phyloP scores from a whole-genome alignment of 2,888 invertebrate species.

The Lasioglossum malachurum region DNA sequence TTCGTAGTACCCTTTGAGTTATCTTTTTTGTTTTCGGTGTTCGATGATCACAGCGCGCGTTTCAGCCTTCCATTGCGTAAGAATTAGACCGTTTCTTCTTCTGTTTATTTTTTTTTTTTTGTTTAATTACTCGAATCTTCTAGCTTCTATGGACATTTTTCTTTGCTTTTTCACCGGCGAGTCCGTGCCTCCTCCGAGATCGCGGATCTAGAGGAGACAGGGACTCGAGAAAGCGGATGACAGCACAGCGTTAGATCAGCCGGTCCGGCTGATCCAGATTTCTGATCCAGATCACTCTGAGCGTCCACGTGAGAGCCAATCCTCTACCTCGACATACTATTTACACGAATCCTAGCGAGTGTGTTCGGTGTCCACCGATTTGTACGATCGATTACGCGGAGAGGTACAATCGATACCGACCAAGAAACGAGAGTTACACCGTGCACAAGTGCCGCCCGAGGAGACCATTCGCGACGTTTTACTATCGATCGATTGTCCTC shows the following conservation, averaged over 20 bases:
- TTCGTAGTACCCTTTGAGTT: conserved; percentile 78
- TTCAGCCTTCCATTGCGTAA: conserved; percentile 78
- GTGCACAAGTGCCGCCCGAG: conserved; percentile 31
- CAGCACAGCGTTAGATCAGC: neutral
- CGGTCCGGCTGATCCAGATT: neutral
- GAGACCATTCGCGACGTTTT: conserved; percentile 54
- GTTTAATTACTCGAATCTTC: neutral
- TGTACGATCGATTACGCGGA: conserved; percentile 60
- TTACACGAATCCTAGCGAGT: conserved; percentile 57
- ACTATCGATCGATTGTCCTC: conserved; percentile 72
- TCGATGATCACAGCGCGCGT: conserved; percentile 81
- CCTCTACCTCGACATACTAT: conserved; percentile 52
- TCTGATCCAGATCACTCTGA: neutral
- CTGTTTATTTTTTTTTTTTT: neutral
- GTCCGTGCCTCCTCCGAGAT: no score
- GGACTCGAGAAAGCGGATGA: neutral
- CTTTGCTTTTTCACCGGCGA: no score
- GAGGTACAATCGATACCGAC: conserved; percentile 52
- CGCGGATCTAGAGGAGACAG: neutral
- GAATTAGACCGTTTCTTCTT: conserved; percentile 68
- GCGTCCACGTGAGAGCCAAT: conserved; percentile 33
- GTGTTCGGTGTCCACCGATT: conserved; percentile 51
- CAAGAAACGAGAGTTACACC: conserved; percentile 34
- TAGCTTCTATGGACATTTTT: neutral
- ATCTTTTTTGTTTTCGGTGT: conserved; percentile 74